phyloP scores from a whole-genome alignment of 2,113 vertebrate genomes.

The Barnardius zonarius region DNA sequence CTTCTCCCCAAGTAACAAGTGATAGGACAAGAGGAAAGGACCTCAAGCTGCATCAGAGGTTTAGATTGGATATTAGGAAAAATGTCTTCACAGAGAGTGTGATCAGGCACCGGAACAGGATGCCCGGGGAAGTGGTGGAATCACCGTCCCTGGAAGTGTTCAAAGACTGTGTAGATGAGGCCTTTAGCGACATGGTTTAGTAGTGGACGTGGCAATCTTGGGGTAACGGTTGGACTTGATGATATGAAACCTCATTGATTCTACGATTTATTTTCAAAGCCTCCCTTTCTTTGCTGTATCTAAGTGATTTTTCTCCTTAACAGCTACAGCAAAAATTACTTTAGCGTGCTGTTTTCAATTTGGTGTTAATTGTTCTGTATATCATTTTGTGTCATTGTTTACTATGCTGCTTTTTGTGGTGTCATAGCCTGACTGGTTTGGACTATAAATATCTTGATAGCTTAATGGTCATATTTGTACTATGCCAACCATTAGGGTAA shows the following conservation, averaged over 20 bases:
- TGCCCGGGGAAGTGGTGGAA: not conserved
- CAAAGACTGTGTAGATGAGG: not conserved
- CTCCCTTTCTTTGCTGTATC: not conserved
- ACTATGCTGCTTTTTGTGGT: not conserved
- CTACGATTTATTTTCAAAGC: not conserved
- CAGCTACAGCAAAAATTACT: not conserved
- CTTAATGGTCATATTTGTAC: not conserved
- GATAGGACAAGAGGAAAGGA: not conserved
- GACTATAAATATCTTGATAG: not conserved
- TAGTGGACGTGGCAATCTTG: not conserved
- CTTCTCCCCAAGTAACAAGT: not conserved
- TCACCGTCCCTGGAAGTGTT: not conserved
- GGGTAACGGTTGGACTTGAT: not conserved
- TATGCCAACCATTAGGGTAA: not conserved
- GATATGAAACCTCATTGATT: not conserved
- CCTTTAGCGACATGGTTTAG: not conserved
- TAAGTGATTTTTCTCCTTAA: not conserved
- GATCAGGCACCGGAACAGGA: not conserved
- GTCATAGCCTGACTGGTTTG: not conserved
- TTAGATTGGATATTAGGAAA: not conserved
- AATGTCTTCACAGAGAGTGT: not conserved
- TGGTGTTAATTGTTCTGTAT: not conserved
- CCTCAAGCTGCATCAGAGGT: not conserved
- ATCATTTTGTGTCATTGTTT: not conserved
- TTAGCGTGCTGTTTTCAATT: not conserved